Percentiles rank a stretch among this genome's conserved stretches.
Evolutionary conservation across 2,113 vertebrate species (phyloP).

Genomic region (Nicator chloris): DNA sequence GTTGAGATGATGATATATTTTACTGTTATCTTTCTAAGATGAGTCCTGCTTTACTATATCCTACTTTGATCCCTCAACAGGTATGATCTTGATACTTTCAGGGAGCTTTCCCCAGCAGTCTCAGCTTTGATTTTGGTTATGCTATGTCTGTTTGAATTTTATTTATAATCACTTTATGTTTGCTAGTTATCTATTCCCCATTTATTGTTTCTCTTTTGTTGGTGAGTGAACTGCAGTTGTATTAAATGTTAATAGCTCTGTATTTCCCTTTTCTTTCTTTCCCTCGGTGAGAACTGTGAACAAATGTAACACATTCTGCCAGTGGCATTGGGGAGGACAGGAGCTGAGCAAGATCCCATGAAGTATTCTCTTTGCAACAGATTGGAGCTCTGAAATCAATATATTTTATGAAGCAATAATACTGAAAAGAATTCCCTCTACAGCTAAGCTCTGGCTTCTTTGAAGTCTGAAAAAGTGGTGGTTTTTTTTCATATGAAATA

Average conservation of each 20-base stretch:
- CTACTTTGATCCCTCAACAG: neutral
- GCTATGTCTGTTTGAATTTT: neutral
- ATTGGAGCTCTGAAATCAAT: neutral
- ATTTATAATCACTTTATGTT: neutral
- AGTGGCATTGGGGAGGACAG: neutral
- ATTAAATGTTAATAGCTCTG: neutral
- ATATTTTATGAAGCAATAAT: slow-evolving; percentile 10
- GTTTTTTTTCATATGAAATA: neutral
- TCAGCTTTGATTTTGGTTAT: neutral
- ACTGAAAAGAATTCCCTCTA: neutral
- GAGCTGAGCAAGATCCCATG: neutral
- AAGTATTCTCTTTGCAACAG: slow-evolving; percentile 2
- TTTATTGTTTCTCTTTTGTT: neutral
- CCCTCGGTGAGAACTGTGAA: neutral
- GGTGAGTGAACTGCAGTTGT: neutral
- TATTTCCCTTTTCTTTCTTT: neutral
- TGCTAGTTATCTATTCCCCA: neutral
- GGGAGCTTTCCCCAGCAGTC: neutral
- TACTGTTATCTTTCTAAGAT: neutral
- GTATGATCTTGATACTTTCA: neutral
- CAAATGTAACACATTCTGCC: neutral
- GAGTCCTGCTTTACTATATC: neutral
- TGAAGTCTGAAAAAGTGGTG: neutral
- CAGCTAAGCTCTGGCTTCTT: neutral
- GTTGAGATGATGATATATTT: neutral